Conservation (phyloP, 2,113 vertebrate species). For the Podocnemis expansa region DNA sequence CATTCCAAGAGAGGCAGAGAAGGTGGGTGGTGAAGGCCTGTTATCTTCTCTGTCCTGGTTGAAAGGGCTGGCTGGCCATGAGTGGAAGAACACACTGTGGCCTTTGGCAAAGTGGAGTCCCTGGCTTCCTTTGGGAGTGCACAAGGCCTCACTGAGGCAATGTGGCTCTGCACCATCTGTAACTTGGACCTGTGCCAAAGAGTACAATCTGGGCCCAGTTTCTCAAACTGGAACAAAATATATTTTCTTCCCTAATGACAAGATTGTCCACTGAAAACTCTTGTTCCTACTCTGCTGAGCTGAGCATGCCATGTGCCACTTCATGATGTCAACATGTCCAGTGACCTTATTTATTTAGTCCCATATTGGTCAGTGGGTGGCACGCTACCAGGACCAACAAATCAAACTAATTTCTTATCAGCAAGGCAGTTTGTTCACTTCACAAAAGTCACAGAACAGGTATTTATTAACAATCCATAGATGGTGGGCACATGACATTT, state of each 20-base stretch:
- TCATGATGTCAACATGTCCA: neutral
- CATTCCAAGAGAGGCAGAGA: neutral
- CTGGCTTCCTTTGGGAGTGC: neutral
- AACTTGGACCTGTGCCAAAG: neutral
- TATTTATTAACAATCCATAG: neutral
- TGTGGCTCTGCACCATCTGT: neutral
- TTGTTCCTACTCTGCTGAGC: neutral
- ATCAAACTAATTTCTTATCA: rapidly evolving
- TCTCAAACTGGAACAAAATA: neutral
- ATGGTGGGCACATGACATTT: neutral
- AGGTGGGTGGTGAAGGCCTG: neutral
- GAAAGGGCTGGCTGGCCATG: neutral
- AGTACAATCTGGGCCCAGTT: neutral
- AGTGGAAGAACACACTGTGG: neutral
- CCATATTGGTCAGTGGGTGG: too few species aligned
- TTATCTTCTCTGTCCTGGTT: neutral
- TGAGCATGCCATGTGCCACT: neutral
- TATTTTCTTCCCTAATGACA: neutral
- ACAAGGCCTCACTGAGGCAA: neutral
- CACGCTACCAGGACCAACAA: neutral
- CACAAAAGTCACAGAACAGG: neutral
- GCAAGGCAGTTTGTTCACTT: neutral
- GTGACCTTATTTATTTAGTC: too few species aligned
- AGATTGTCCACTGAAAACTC: neutral
- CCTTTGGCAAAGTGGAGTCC: neutral